Percentiles rank a stretch among this genome's conserved stretches.
phyloP scores from a whole-genome alignment of 1,140 invertebrate genomes.

The Sycophila sp. region DNA sequence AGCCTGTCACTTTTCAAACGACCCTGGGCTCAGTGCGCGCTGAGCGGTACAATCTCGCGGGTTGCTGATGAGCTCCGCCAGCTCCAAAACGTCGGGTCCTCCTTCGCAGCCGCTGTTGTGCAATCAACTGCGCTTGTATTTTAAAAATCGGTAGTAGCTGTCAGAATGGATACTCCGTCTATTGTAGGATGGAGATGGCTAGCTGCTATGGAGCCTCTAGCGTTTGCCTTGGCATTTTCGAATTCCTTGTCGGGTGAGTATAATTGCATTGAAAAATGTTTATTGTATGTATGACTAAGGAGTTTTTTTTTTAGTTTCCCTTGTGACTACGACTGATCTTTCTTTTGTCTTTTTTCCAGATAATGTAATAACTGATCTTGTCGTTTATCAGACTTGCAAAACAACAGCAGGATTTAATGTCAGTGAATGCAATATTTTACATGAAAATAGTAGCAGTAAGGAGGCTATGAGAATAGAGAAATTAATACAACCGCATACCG shows the following conservation, averaged over 20 bases:
- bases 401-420: conserved; percentile 54
- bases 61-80: too few species aligned
- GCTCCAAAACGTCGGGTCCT: too few species aligned
- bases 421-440: conserved; percentile 61
- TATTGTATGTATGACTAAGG: neutral
- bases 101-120: too few species aligned
- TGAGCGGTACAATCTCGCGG: too few species aligned
- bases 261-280: conserved; percentile 7
- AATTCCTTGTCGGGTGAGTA: conserved; percentile 46
- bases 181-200: conserved; percentile 47
- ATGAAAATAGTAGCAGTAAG: conserved; percentile 62
- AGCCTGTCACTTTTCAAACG: too few species aligned
- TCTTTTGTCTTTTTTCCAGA: conserved; percentile 46
- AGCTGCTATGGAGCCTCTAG: conserved; percentile 45
- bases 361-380: conserved; percentile 63
- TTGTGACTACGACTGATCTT: neutral
- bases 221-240: conserved; percentile 43
- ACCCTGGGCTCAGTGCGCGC: too few species aligned
- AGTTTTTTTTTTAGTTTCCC: neutral
- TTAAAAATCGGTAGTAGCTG: too few species aligned
- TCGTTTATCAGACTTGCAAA: conserved; percentile 67
- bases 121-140: too few species aligned
- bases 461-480: conserved; percentile 68
- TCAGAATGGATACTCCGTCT: neutral
- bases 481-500: conserved; percentile 71